Evolutionary conservation across 2,797 vertebrate genomes (phyloP), one percentile per base, ranked within the genome.

Genomic region (Pangasius larnaudii): DNA sequence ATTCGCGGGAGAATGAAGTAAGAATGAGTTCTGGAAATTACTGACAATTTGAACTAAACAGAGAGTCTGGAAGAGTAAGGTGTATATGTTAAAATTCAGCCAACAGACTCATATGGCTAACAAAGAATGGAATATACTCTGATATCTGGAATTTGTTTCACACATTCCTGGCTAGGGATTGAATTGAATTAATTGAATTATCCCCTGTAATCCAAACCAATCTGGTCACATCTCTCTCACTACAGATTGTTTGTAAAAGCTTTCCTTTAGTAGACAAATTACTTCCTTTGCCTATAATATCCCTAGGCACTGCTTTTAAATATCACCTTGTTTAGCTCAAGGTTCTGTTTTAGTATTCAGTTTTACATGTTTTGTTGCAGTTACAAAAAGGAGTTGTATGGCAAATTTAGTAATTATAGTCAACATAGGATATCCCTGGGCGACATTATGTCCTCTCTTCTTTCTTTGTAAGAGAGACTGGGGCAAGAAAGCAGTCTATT

Each of bases 1-100:
- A 93, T 96, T 81, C 94, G 95, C 0, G 95, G 95, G 86, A 96
- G 97, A 89, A 95, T 96, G 92, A 94, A 94, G 96, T 96, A 93
- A 95, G 90, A 58, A 53, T 42, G 10, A 16, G 65, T 84, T 81
- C 46, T 87, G 58, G 85, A 65, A 72, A 67, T 42, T 1, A 6
- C 65, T 39, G 30, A 84, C 56, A 86, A 63, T 79, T 71, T 67
- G 22, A 87, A 24, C 30, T 58, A 27, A 86, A 63, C 46, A 87
- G 18, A 58, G 18, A 53, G n/a, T 59, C 78, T 58, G 30, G 19
- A 80, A 11, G 19, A 27, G 53, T 49, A 72, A 74, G 56, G 63
- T 69, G 86, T 86, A 86, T 53, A 74, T 75, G 36, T 42, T 71
- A 36, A 27, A 27, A 71, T 87, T 87, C 65, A 87, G 56, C 86